Evolutionary conservation across 2,888 invertebrate species (phyloP).

Genomic region (Lasioglossum marginatum): DNA sequence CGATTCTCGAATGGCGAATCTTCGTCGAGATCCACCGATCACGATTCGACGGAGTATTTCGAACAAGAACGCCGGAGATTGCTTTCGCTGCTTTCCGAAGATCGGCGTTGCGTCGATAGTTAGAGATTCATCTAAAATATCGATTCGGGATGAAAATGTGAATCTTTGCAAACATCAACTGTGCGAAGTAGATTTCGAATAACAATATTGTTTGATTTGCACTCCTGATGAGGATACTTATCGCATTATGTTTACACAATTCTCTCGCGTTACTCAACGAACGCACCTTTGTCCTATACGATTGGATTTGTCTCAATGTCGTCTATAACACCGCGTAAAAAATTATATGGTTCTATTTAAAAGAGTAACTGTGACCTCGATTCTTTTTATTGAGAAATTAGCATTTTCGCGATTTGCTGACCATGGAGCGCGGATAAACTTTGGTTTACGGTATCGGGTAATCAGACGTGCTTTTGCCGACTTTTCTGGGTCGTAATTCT

Average conservation of each 20-base stretch:
- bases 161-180: neutral
- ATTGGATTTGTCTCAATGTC: neutral
- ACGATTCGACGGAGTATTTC: neutral
- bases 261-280: neutral
- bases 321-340: neutral
- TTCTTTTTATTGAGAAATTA: neutral
- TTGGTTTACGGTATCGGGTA: neutral
- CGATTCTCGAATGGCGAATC: neutral
- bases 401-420: constrained; percentile 11
- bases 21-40: neutral
- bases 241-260: neutral
- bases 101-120: neutral
- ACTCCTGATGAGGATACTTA: neutral
- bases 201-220: neutral
- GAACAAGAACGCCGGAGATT: neutral
- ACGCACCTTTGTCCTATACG: neutral
- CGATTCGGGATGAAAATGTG: neutral
- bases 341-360: neutral
- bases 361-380: neutral
- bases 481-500: neutral
- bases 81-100: neutral
- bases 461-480: neutral
- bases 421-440: neutral
- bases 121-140: neutral
- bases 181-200: neutral